Percentiles rank a stretch among this genome's conserved stretches.
Evolutionary conservation across 64 coral and sea anemone species (phyloP).

Genomic region (Pocillopora damicornis): DNA sequence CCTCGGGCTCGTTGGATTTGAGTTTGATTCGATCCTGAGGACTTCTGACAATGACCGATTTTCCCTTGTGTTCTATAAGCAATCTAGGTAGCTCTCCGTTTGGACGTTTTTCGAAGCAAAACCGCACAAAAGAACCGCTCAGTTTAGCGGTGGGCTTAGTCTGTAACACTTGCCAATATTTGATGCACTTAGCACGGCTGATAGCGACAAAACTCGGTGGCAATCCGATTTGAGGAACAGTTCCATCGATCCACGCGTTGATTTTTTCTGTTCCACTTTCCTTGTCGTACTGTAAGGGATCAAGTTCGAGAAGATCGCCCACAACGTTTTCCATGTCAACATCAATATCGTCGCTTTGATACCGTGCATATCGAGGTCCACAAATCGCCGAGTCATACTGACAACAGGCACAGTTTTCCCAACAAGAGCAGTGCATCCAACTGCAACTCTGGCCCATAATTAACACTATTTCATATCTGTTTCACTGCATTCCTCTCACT

Average conservation of each 20-base stretch:
- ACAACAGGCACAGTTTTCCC: constrained; percentile 46
- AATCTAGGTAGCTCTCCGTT: constrained; percentile 88
- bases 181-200: constrained; percentile 87
- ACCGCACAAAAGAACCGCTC: constrained; percentile 84
- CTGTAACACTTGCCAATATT: constrained; percentile 87
- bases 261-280: constrained; percentile 76
- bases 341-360: constrained; percentile 69
- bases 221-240: constrained; percentile 56
- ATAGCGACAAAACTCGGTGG: constrained; percentile 75
- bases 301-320: constrained; percentile 82
- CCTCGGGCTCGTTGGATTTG: constrained; percentile 49
- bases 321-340: constrained; percentile 80
- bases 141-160: constrained; percentile 80
- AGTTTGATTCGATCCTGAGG: constrained; percentile 9
- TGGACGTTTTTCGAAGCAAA: constrained; percentile 79
- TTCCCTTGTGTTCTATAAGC: constrained; percentile 90
- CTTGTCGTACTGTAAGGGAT: constrained; percentile 81
- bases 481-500: neutral
- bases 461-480: neutral
- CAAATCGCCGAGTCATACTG: constrained; percentile 36
- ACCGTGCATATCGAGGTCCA: constrained; percentile 74
- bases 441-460: constrained; percentile 79
- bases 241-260: constrained; percentile 73
- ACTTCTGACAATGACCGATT: constrained; percentile 81
- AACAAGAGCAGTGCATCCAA: constrained; percentile 70